Conservation (phyloP, 2,797 vertebrate species). For the Phataginus tetradactyla region DNA sequence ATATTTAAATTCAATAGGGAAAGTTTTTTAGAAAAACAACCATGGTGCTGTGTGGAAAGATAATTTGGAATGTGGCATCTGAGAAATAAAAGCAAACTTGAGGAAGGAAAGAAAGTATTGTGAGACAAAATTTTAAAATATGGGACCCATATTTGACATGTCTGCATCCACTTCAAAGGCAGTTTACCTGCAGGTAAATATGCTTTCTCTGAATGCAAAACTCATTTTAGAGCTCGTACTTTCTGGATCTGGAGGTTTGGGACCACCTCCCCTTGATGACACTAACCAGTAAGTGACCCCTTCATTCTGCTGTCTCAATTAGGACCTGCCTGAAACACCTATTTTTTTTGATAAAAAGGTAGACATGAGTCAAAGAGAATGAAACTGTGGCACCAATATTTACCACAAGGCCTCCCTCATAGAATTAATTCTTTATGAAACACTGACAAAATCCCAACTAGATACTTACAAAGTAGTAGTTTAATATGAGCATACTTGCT, state of each 20-base stretch:
- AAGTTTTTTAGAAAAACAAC: background rate
- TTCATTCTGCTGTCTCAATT: background rate
- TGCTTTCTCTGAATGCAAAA: background rate
- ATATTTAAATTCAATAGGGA: conserved; percentile 29
- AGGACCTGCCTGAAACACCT: background rate
- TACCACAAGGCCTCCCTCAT: background rate
- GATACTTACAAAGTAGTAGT: conserved; percentile 64
- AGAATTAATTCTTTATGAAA: conserved; percentile 66
- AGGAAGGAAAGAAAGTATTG: background rate
- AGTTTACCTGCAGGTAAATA: background rate
- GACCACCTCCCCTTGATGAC: background rate
- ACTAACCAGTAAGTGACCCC: conserved; percentile 10
- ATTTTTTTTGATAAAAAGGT: conserved; percentile 44
- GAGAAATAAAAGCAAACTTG: conserved; percentile 33
- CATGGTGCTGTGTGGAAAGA: background rate
- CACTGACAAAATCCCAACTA: conserved; percentile 65
- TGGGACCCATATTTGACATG: background rate
- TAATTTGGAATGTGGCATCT: background rate
- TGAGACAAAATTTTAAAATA: background rate
- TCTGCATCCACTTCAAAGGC: background rate
- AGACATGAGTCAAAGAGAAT: conserved; percentile 50
- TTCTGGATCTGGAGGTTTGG: conserved; percentile 32
- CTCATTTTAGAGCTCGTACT: background rate
- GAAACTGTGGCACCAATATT: conserved; percentile 58
- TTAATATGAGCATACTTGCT: conserved; percentile 63